phyloP scores from a whole-genome alignment of 2,888 invertebrate species.

The Drosophila mettleri region DNA sequence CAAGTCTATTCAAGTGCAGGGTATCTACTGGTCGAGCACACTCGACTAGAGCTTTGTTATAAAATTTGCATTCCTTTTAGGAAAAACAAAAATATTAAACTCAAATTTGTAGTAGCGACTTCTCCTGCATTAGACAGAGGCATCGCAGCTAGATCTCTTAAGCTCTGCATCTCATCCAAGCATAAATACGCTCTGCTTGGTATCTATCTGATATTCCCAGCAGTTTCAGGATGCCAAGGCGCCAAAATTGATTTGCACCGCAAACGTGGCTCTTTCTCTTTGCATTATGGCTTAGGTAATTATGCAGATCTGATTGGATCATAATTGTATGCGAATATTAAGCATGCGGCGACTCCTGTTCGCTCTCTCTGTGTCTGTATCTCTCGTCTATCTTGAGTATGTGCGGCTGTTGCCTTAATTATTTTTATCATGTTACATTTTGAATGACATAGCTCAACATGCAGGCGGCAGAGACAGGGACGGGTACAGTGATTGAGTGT shows the following conservation, averaged over 20 bases:
- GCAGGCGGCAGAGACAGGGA: background rate
- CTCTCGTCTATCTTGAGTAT: background rate
- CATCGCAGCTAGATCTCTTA: background rate
- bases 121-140: background rate
- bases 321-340: constrained; percentile 10
- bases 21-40: background rate
- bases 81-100: background rate
- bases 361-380: background rate
- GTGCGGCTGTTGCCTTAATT: constrained; percentile 41
- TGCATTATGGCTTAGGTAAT: background rate
- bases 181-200: background rate
- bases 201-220: background rate
- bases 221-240: background rate
- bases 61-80: background rate
- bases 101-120: background rate
- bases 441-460: constrained; percentile 60
- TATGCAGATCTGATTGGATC: constrained; percentile 6
- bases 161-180: background rate
- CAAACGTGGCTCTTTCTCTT: background rate
- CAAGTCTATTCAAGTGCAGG: too few relatives aligned
- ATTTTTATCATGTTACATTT: constrained; percentile 63
- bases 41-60: background rate
- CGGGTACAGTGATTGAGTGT: background rate
- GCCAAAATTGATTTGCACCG: background rate
- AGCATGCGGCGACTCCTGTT: constrained; percentile 9